phyloP scores from a whole-genome alignment of 2,113 vertebrate genomes.

The Fukomys damarensis region DNA sequence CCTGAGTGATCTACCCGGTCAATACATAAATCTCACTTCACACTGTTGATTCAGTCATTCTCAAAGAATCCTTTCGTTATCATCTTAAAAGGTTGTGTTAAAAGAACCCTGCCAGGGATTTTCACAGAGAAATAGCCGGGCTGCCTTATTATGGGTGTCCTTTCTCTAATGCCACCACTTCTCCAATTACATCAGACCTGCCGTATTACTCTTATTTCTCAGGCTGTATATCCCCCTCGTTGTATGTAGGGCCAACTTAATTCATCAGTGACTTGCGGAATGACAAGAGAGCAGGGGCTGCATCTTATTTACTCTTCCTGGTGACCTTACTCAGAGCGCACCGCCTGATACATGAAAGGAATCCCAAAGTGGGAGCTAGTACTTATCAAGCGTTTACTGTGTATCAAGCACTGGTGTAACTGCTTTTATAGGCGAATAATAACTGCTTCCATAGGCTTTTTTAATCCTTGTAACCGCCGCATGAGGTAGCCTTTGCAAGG shows the following conservation, averaged over 20 bases:
- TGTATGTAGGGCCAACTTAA: background rate
- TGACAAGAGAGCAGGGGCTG: background rate
- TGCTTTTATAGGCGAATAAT: background rate
- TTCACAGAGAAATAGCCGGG: background rate
- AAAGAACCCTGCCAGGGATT: background rate
- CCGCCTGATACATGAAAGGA: background rate
- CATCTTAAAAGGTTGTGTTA: background rate
- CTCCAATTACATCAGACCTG: background rate
- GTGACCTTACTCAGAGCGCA: background rate
- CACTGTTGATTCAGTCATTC: background rate
- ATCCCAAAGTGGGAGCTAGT: background rate
- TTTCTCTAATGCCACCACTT: background rate
- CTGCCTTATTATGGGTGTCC: too few species aligned
- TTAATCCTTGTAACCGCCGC: background rate
- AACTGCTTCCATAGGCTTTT: background rate
- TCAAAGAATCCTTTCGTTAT: conserved; percentile 43
- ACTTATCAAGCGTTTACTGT: background rate
- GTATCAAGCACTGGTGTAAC: background rate
- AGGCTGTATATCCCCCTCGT: background rate
- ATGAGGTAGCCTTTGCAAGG: background rate
- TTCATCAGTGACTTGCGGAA: background rate
- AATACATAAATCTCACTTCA: conserved; percentile 26
- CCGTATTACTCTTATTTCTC: background rate
- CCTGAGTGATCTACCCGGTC: background rate
- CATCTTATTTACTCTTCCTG: background rate